These are phyloP conservation scores for Oplegnathus fasciatus DNA, from an alignment of 2,113 vertebrate species.

Conservation along the genomic window DNA sequence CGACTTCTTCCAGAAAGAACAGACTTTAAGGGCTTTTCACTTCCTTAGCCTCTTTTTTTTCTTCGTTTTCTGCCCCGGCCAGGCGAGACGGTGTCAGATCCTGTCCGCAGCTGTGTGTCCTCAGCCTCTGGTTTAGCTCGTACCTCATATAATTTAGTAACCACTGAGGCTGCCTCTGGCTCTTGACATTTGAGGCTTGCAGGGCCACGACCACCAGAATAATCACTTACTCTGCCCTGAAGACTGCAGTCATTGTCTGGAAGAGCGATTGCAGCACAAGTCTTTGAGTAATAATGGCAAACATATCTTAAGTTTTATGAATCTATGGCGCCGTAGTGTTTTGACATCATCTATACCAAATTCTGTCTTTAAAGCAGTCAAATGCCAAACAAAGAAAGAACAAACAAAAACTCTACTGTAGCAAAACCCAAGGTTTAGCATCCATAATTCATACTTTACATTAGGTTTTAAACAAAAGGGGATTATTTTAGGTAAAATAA, in stretches of 20 bases:
- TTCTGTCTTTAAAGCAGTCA: constrained; percentile 20
- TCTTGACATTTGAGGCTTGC: constrained; percentile 53
- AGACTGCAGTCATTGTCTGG: constrained; percentile 69
- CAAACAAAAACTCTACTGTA: constrained; percentile 18
- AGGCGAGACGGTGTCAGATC: constrained; percentile 62
- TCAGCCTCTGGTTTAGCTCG: constrained; percentile 53
- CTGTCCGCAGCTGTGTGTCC: constrained; percentile 62
- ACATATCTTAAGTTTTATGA: constrained; percentile 64
- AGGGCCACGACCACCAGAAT: constrained; percentile 57
- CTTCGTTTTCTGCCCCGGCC: neutral
- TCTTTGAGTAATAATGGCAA: constrained; percentile 53
- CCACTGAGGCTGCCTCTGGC: constrained; percentile 45
- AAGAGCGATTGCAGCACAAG: constrained; percentile 32
- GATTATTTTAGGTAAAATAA: constrained; percentile 36
- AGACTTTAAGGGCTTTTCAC: constrained; percentile 50
- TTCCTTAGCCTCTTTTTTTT: constrained; percentile 41
- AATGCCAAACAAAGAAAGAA: constrained; percentile 14
- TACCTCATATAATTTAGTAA: constrained; percentile 65
- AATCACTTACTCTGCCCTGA: constrained; percentile 50
- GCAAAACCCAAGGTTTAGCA: neutral
- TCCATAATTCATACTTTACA: constrained; percentile 50
- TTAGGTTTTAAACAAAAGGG: constrained; percentile 29
- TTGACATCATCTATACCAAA: constrained; percentile 56
- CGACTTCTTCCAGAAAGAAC: constrained; percentile 36
- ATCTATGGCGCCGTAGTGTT: constrained; percentile 61